Percentiles rank a stretch among this genome's conserved stretches.
Conservation (phyloP, 2,888 invertebrate species). For the Eupeodes latifasciatus region DNA sequence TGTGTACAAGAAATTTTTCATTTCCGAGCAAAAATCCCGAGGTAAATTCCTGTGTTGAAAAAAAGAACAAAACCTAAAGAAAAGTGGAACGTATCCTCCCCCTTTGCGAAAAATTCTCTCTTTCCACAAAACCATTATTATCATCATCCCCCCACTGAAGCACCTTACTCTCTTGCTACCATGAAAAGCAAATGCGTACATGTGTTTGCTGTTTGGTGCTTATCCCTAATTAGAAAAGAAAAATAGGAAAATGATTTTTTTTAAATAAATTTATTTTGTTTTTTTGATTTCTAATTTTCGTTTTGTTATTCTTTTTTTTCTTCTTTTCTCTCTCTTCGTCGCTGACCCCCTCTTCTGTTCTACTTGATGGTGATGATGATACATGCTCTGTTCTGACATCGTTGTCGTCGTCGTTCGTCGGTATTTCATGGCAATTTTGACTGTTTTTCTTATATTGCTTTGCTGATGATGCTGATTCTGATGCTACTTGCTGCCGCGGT, state of each 20-base stretch:
- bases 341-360: conserved; percentile 26
- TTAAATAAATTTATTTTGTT: conserved; percentile 6
- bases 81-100: conserved; percentile 74
- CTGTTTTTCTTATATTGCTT: conserved; percentile 3
- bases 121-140: conserved; percentile 34
- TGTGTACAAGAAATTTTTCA: conserved; percentile 41
- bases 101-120: conserved; percentile 61
- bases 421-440: conserved; percentile 41
- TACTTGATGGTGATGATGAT: conserved; percentile 20
- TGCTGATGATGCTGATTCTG: not conserved
- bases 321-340: conserved; percentile 26
- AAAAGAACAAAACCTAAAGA: conserved; percentile 31
- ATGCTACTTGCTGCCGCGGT: conserved; percentile 29
- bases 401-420: conserved; percentile 35
- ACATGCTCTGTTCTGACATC: conserved; percentile 25
- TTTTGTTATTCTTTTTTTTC: conserved; percentile 45
- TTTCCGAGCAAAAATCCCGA: conserved; percentile 41
- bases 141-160: conserved; percentile 49
- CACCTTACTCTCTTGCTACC: conserved; percentile 40
- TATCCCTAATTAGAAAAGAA: conserved; percentile 72
- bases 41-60: conserved; percentile 27
- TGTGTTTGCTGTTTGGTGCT: conserved; percentile 48
- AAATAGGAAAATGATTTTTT: conserved; percentile 46
- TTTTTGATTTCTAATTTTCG: conserved; percentile 57
- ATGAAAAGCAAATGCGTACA: conserved; percentile 46